phyloP scores from a whole-genome alignment of 2,113 vertebrate genomes.

The Petroica traversi region DNA sequence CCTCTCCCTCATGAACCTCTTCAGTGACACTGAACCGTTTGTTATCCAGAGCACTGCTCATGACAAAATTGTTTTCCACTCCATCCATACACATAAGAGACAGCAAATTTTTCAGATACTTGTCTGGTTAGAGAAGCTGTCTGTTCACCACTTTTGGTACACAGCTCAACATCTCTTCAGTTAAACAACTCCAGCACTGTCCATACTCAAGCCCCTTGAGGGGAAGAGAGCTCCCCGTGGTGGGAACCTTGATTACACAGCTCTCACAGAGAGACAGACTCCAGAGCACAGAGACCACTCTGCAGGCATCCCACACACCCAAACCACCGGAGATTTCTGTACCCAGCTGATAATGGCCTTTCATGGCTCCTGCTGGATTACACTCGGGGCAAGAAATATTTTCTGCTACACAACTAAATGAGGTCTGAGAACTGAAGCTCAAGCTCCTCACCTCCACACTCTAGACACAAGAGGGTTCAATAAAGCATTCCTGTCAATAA shows the following conservation, averaged over 20 bases:
- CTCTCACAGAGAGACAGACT: slow-evolving; percentile 54
- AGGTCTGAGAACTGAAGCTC: slow-evolving; percentile 68
- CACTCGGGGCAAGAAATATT: slow-evolving; percentile 71
- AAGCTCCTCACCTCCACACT: not conserved
- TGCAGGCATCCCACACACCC: not conserved
- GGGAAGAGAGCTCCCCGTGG: not conserved
- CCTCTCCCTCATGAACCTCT: not conserved
- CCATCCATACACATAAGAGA: not conserved
- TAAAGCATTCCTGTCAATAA: slow-evolving; percentile 20
- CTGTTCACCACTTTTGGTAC: not conserved
- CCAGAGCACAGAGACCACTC: slow-evolving; percentile 27
- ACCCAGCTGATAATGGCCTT: slow-evolving; percentile 70
- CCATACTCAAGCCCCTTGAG: not conserved
- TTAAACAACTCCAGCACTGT: not conserved
- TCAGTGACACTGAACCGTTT: not conserved
- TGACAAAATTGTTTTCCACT: not conserved
- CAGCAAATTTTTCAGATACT: not conserved
- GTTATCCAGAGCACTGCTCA: not conserved
- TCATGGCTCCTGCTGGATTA: slow-evolving; percentile 72
- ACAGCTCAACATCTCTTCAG: not conserved
- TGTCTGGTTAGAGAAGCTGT: not conserved
- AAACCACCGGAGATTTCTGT: slow-evolving; percentile 11
- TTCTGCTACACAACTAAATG: slow-evolving; percentile 71
- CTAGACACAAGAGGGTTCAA: slow-evolving; percentile 50
- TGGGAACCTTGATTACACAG: slow-evolving; percentile 39